Conservation (phyloP, 2,888 invertebrate species). For the Prosopocoilus inquinatus region DNA sequence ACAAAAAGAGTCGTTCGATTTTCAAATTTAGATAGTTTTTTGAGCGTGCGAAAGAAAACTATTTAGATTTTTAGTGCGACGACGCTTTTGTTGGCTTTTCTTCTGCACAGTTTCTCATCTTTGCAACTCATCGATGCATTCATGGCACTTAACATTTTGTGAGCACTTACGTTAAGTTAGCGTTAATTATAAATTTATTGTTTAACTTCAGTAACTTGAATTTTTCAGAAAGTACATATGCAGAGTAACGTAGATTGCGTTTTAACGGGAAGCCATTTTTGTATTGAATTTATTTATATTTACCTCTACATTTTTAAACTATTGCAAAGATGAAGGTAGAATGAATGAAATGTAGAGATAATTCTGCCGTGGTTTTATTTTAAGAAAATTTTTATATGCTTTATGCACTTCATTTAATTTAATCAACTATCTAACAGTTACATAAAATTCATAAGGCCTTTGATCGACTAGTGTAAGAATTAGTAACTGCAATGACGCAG, state of each 20-base stretch:
- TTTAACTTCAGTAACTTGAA: no score
- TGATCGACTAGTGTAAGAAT: no score
- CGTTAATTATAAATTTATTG: background rate
- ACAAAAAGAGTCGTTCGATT: background rate
- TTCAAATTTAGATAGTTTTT: constrained; percentile 5
- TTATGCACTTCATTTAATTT: no score
- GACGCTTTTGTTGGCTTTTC: constrained; percentile 17
- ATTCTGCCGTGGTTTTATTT: no score
- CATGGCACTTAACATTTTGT: constrained; percentile 19
- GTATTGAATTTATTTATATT: background rate
- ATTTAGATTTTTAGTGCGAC: constrained; percentile 5
- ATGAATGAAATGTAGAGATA: background rate
- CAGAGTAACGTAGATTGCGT: constrained; percentile 15
- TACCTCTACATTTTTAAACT: background rate
- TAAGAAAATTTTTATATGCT: no score
- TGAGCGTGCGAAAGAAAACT: constrained; percentile 2
- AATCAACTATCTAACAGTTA: no score
- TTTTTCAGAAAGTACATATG: constrained; percentile 9
- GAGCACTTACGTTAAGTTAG: constrained; percentile 8
- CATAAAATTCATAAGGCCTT: no score
- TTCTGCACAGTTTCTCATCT: background rate
- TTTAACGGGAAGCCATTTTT: constrained; percentile 14
- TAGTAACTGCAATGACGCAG: no score
- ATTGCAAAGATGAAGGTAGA: background rate
- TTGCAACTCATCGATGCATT: constrained; percentile 18